Base-by-base conservation (phyloP, 2,797 vertebrate species). In the Spondyliosoma cantharus region DNA sequence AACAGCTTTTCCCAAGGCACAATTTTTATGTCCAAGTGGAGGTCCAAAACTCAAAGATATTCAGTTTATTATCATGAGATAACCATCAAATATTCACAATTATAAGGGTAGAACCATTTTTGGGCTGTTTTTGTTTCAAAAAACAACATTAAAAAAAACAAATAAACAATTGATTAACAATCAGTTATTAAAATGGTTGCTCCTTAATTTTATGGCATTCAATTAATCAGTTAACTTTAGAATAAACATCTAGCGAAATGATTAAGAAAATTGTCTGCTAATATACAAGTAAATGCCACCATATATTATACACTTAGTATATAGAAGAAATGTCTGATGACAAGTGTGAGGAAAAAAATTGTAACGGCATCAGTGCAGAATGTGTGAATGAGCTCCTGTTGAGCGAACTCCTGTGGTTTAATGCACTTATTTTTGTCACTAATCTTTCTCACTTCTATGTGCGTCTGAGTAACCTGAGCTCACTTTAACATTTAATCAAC, bases 401-500 rank as follows among this genome's bases (percentile, higher is more conserved):
- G 14, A 67, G 54, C 71, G 16, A 67, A 58, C 20, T 6, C 58
- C 53, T 65, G 24, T 29, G 53, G 46, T 75, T 75, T 72, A 68
- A 71, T 46, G 43, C 45, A 37, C 17, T 17, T 49, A 42, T 57
- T 62, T 48, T 22, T 54, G 22, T 6, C 43, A 24, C 60, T 68
- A 46, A 45, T 75, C 54, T 54, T 29, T 20, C 61, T 71, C 25
- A 27, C 45, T 57, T 63, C 49, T 66, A 63, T 54, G 64, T 57
- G 25, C 3, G 16, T 67, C 19, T 12, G 37, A 62, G 69, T 81
- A 81, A 86, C 57, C 1, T 62, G 69, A 81, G 27, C 61, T 58
- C 58, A 25, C 22, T 49, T 64, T 58, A 74, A 74, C 66, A 79
- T 84, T 85, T 77, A 75, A 82, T 84, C 72, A 79, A 61, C 78